These are phyloP conservation scores for Lophotis ruficrista DNA, from an alignment of 2,113 vertebrate species.

Conservation along the genomic window DNA sequence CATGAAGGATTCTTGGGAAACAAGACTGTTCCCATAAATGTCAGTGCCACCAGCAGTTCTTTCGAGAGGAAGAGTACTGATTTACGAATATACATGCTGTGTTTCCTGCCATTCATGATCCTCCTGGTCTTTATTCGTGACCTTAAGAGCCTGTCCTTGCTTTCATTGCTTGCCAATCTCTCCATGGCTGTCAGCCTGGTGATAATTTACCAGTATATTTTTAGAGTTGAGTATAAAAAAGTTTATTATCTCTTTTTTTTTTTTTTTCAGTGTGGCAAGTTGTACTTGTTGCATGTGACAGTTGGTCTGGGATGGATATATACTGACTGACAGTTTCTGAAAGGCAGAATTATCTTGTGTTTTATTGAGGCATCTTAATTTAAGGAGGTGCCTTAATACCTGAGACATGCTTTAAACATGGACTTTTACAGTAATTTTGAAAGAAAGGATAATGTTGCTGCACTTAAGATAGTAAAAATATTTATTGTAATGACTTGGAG, in stretches of 20 bases:
- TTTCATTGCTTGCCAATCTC: constrained; percentile 83
- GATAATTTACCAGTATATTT: constrained; percentile 85
- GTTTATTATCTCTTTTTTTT: neutral
- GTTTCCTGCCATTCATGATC: constrained; percentile 83
- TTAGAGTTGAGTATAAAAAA: constrained; percentile 78
- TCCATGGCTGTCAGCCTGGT: constrained; percentile 87
- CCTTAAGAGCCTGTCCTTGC: constrained; percentile 83
- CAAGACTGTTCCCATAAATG: constrained; percentile 34
- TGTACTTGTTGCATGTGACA: neutral
- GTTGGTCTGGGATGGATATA: neutral
- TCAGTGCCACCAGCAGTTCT: constrained; percentile 3
- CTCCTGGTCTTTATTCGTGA: constrained; percentile 86
- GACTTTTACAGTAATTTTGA: neutral
- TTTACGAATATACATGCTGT: constrained; percentile 85
- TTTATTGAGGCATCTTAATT: neutral
- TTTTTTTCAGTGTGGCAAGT: neutral
- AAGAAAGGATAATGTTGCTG: neutral
- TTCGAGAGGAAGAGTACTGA: constrained; percentile 75
- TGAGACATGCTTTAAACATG: neutral
- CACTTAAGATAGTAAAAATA: neutral
- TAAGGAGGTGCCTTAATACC: neutral
- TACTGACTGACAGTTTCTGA: neutral
- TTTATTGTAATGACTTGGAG: neutral
- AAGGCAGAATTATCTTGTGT: neutral
- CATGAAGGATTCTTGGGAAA: constrained; percentile 79